Evolutionary conservation across 2,888 invertebrate genomes (phyloP).

Genomic region (Chrysina gloriosa): DNA sequence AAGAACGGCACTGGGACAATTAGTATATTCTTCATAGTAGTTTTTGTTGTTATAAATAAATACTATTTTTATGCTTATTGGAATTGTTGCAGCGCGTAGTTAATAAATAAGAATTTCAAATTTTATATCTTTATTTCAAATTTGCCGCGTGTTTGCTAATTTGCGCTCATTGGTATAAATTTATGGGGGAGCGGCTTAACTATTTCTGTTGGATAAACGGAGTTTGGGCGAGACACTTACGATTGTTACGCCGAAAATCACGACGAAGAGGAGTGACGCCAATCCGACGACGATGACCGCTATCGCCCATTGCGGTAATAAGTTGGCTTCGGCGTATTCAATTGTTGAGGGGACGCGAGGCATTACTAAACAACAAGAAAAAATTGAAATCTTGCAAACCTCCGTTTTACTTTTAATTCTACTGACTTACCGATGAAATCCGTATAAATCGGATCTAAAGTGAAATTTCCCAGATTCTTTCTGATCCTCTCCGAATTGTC

Average conservation of each 20-base stretch:
- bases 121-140: too few relatives aligned
- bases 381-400: background rate
- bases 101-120: too few relatives aligned
- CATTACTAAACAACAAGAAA: slow-evolving; percentile 72
- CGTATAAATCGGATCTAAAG: slow-evolving; percentile 87
- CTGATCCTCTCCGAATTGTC: slow-evolving; percentile 65
- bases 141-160: too few relatives aligned
- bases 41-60: too few relatives aligned
- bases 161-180: too few relatives aligned
- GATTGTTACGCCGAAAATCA: slow-evolving; percentile 92
- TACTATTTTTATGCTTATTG: too few relatives aligned
- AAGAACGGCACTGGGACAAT: background rate
- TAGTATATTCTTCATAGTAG: background rate
- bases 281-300: slow-evolving; percentile 93
- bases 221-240: slow-evolving; percentile 69
- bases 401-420: background rate
- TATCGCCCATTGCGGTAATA: slow-evolving; percentile 95
- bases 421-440: slow-evolving; percentile 83
- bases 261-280: slow-evolving; percentile 88
- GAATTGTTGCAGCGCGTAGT: too few relatives aligned
- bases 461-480: slow-evolving; percentile 82
- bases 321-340: slow-evolving; percentile 77
- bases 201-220: too few relatives aligned
- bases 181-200: too few relatives aligned
- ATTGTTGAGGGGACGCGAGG: slow-evolving; percentile 76